phyloP scores from a whole-genome alignment of 2,888 invertebrate genomes.

The Brachyopa scutellaris region DNA sequence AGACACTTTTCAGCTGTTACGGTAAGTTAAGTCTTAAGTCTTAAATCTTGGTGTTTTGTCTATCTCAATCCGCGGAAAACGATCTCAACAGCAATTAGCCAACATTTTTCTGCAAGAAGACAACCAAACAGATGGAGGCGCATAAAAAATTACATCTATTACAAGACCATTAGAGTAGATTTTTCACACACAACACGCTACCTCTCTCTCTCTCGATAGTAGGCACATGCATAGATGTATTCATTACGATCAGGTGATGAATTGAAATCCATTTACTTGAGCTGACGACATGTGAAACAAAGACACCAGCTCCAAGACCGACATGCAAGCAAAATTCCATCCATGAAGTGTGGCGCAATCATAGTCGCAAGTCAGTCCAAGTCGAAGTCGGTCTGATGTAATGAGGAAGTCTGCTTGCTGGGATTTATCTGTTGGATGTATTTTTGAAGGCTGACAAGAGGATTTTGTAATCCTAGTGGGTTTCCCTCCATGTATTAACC shows the following conservation, averaged over 20 bases:
- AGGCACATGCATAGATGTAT: too few relatives aligned
- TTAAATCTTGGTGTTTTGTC: neutral
- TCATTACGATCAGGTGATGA: slow-evolving; percentile 54
- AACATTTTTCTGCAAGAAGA: neutral
- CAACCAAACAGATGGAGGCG: slow-evolving; percentile 4
- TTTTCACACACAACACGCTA: slow-evolving; percentile 27
- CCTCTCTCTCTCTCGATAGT: too few relatives aligned
- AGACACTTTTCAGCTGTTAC: slow-evolving; percentile 71
- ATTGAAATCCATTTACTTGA: slow-evolving; percentile 49
- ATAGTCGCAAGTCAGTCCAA: slow-evolving; percentile 9
- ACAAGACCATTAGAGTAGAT: slow-evolving; percentile 9
- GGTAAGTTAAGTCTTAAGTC: slow-evolving; percentile 73
- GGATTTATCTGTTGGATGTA: slow-evolving; percentile 23
- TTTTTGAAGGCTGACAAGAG: slow-evolving; percentile 41
- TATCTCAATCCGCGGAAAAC: slow-evolving; percentile 13
- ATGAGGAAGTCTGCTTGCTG: slow-evolving; percentile 54
- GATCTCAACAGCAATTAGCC: slow-evolving; percentile 14
- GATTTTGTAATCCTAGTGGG: slow-evolving; percentile 14
- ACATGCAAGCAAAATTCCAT: slow-evolving; percentile 37
- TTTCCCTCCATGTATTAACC: neutral
- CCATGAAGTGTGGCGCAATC: slow-evolving; percentile 32
- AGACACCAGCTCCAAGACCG: slow-evolving; percentile 9
- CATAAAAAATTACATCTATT: slow-evolving; percentile 31
- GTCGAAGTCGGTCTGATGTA: slow-evolving; percentile 39
- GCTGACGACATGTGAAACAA: slow-evolving; percentile 38